These are phyloP conservation scores for Neotragus moschatus DNA, from an alignment of 2,113 vertebrate genomes.

Conservation along the genomic window DNA sequence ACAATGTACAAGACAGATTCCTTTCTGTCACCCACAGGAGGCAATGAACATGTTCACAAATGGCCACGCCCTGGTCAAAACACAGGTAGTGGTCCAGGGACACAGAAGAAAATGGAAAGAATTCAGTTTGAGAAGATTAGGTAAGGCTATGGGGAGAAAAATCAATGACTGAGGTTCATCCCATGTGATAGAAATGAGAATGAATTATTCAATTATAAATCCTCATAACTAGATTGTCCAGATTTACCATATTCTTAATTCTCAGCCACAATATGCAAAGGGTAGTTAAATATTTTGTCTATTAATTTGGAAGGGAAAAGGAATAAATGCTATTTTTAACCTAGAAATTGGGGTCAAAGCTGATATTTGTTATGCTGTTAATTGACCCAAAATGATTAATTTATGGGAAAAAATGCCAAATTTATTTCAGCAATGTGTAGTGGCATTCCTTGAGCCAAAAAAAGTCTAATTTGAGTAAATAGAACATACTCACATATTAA, in stretches of 20 bases:
- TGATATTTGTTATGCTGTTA: constrained; percentile 19
- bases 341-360: background rate
- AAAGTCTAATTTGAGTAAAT: background rate
- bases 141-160: background rate
- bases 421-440: background rate
- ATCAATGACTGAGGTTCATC: background rate
- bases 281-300: background rate
- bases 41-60: constrained; percentile 24
- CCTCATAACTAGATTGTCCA: background rate
- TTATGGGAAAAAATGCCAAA: constrained; percentile 16
- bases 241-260: constrained; percentile 37
- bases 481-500: background rate
- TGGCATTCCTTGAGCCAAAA: background rate
- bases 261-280: background rate
- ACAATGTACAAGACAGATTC: background rate
- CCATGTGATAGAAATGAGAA: constrained; percentile 12
- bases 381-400: background rate
- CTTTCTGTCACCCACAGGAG: background rate
- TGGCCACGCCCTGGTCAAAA: background rate
- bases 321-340: constrained; percentile 16
- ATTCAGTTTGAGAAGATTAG: background rate
- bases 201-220: background rate
- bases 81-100: background rate
- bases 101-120: background rate
- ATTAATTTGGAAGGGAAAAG: constrained; percentile 6